Evolutionary conservation across 2,113 vertebrate genomes (phyloP).

Genomic region (Muscicapa adusta): DNA sequence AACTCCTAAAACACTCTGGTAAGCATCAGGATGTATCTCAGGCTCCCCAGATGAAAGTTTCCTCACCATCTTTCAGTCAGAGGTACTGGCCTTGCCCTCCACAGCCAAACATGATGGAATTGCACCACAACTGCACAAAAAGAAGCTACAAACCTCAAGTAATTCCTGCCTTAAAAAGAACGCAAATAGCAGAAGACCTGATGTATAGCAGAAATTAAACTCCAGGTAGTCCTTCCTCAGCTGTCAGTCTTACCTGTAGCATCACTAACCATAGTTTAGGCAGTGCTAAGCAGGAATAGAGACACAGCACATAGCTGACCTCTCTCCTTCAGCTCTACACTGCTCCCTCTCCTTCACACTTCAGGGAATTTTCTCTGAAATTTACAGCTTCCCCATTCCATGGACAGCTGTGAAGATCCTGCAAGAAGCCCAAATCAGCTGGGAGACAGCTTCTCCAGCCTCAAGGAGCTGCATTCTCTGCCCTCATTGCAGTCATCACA

Average conservation of each 20-base stretch:
- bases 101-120: background rate
- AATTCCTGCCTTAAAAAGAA: background rate
- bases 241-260: background rate
- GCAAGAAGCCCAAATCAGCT: background rate
- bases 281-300: background rate
- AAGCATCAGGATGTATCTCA: background rate
- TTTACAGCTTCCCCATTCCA: background rate
- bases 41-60: background rate
- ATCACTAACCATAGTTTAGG: background rate
- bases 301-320: background rate
- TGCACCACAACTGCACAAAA: background rate
- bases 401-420: background rate
- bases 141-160: background rate
- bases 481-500: background rate
- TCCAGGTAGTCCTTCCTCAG: too few relatives aligned
- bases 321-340: background rate
- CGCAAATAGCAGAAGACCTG: background rate
- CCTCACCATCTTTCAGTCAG: background rate
- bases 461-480: background rate
- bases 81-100: background rate
- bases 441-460: background rate
- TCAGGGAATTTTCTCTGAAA: background rate
- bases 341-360: background rate
- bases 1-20: background rate
- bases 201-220: background rate